Evolutionary conservation across 37 sponge, comb jelly and placozoan genomes (phyloP).

Genomic region (Cliona cf. orientalis): DNA sequence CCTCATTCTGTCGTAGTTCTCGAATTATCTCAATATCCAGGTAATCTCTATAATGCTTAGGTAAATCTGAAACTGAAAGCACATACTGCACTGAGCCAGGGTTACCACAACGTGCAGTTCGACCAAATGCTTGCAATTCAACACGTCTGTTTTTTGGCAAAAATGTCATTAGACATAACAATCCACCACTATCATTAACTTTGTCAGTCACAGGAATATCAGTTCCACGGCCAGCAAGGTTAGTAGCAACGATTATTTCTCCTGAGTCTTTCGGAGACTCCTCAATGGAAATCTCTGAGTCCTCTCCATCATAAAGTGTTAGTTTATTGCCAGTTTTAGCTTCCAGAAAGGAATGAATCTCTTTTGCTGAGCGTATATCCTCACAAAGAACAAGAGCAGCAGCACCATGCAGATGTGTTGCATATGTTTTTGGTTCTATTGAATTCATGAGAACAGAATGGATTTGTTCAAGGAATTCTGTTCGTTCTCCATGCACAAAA

Average conservation of each 20-base stretch:
- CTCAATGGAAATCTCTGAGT: not conserved
- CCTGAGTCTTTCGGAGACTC: not conserved
- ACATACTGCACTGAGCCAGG: constrained; percentile 17
- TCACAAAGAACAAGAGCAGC: constrained; percentile 37
- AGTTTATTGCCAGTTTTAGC: not conserved
- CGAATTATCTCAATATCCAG: not conserved
- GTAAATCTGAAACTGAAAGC: not conserved
- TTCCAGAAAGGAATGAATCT: not conserved
- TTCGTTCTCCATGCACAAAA: too few species aligned
- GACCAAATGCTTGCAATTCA: constrained; percentile 51
- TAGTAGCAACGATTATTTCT: constrained; percentile 32
- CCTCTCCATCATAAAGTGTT: not conserved
- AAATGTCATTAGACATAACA: constrained; percentile 19
- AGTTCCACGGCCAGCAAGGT: constrained; percentile 37
- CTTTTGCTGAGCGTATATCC: constrained; percentile 19
- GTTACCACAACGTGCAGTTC: constrained; percentile 32
- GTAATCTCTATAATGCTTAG: not conserved
- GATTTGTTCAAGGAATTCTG: too few species aligned
- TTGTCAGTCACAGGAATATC: not conserved
- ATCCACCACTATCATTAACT: constrained; percentile 17
- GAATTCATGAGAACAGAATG: too few species aligned
- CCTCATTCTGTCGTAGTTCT: not conserved
- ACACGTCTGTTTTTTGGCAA: constrained; percentile 22
- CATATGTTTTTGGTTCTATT: too few species aligned
- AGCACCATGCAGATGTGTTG: too few species aligned